These are phyloP conservation scores for Fulmarus glacialis DNA, from an alignment of 2,113 vertebrate species.

Conservation along the genomic window DNA sequence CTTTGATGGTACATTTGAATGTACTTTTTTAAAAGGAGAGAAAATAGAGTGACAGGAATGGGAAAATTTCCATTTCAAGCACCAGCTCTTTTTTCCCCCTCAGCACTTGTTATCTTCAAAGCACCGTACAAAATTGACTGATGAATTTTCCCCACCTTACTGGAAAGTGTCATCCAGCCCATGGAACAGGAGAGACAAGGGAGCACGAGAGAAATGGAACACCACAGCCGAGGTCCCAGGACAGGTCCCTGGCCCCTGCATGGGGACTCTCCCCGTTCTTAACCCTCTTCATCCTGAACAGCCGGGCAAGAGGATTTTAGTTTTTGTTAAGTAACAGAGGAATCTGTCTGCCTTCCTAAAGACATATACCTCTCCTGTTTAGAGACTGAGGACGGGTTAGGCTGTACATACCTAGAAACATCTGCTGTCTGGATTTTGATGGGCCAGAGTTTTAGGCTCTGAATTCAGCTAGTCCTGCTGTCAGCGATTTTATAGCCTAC, in stretches of 20 bases:
- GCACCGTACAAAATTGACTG: neutral
- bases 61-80: conserved; percentile 47
- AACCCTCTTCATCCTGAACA: neutral
- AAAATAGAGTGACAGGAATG: neutral
- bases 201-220: neutral
- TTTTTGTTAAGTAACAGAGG: neutral
- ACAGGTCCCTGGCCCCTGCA: accelerated
- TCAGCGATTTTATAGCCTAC: neutral
- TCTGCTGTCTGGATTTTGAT: neutral
- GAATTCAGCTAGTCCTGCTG: neutral
- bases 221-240: neutral
- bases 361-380: accelerated
- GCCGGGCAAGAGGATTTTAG: neutral
- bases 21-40: neutral
- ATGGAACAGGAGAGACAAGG: neutral
- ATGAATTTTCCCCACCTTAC: neutral
- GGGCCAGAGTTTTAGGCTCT: neutral
- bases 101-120: conserved; percentile 32
- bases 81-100: neutral
- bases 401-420: neutral
- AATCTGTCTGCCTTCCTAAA: neutral
- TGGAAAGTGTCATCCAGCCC: neutral
- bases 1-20: conserved; percentile 26
- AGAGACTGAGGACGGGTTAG: neutral
- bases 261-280: neutral